A percentile compares a stretch with the other conserved stretches of the same genome.
Conservation (phyloP, 2,888 invertebrate genomes). For the Tipula unca region DNA sequence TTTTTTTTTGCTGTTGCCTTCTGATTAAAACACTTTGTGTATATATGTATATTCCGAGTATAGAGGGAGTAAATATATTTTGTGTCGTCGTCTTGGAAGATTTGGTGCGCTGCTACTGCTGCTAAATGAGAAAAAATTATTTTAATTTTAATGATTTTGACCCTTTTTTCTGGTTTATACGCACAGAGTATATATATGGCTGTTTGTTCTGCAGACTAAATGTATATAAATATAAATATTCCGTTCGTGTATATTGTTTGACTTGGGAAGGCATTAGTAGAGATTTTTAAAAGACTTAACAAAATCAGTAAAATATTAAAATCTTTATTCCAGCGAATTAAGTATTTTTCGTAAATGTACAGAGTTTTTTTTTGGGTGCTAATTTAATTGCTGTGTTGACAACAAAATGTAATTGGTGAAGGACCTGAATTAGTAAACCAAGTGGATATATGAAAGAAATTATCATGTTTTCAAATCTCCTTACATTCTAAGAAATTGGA, state of each 20-base stretch:
- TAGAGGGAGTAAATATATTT: not conserved
- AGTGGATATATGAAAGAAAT: not conserved
- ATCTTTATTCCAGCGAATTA: not conserved
- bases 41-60: too few relatives aligned
- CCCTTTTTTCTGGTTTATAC: not conserved
- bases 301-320: not conserved
- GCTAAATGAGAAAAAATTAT: not conserved
- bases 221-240: not conserved
- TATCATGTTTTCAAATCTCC: not conserved
- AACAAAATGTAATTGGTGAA: not conserved
- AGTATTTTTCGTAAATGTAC: not conserved
- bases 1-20: not conserved
- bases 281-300: not conserved
- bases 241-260: not conserved
- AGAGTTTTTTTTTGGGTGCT: not conserved
- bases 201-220: not conserved
- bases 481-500: too few relatives aligned
- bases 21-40: not conserved
- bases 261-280: not conserved
- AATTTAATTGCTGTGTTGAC: not conserved
- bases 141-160: not conserved
- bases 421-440: not conserved
- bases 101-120: not conserved
- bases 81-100: not conserved
- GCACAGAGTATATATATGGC: too few relatives aligned